Conservation (phyloP, 92 coral and sea anemone genomes). For the Phymanthus crucifer region DNA sequence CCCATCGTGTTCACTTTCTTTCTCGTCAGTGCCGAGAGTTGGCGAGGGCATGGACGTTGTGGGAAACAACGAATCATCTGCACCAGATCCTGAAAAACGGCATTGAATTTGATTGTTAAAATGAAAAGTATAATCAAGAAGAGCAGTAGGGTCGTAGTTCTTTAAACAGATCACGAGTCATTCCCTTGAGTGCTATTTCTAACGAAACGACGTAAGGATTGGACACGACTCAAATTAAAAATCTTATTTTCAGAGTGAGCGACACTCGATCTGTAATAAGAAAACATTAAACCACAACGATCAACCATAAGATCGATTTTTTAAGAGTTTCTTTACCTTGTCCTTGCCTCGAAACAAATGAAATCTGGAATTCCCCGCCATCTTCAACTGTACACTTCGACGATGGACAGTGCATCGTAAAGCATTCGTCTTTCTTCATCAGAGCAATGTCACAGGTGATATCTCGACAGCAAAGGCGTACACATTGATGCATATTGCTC, state of each 20-base stretch:
- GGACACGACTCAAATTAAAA: too few relatives aligned
- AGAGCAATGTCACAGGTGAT: slow-evolving; percentile 82
- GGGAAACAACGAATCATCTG: slow-evolving; percentile 43
- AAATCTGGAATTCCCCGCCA: slow-evolving; percentile 75
- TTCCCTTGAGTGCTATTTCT: too few relatives aligned
- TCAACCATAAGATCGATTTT: neutral
- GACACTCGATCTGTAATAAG: too few relatives aligned
- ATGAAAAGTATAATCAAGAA: too few relatives aligned
- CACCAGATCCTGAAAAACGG: slow-evolving; percentile 23
- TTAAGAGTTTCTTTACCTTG: slow-evolving; percentile 47
- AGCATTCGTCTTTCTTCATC: slow-evolving; percentile 65
- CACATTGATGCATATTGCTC: slow-evolving; percentile 69
- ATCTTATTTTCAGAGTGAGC: too few relatives aligned
- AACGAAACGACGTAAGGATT: too few relatives aligned
- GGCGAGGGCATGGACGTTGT: slow-evolving; percentile 51
- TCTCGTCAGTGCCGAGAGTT: slow-evolving; percentile 40
- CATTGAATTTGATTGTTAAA: neutral
- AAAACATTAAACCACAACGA: neutral
- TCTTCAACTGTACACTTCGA: slow-evolving; percentile 72
- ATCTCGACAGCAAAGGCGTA: slow-evolving; percentile 74
- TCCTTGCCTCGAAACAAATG: slow-evolving; percentile 63
- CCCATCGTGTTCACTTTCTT: slow-evolving; percentile 26
- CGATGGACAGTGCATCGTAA: slow-evolving; percentile 72
- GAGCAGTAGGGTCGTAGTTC: too few relatives aligned
- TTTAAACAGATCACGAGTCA: too few relatives aligned